Conservation (phyloP, 2,888 invertebrate species). For the Quadroppia sp. region DNA sequence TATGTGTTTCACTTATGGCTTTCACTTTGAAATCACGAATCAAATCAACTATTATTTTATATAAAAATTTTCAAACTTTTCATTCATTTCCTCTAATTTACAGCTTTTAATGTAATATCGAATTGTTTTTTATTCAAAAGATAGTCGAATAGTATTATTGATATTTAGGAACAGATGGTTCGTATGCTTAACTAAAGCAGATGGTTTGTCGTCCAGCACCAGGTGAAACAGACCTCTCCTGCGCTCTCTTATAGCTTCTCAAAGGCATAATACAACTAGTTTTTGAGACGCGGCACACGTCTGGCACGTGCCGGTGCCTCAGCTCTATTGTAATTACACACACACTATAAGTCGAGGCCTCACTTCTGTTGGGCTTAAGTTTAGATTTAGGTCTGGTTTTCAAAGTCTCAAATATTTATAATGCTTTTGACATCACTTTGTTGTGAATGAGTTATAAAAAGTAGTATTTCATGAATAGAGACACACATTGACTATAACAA, state of each 20-base stretch:
- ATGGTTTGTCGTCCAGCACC: slow-evolving; percentile 21
- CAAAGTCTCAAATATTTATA: no score
- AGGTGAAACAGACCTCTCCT: slow-evolving; percentile 24
- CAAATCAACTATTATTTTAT: background rate
- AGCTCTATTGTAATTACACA: slow-evolving; percentile 26
- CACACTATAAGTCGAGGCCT: background rate
- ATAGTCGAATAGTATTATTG: slow-evolving; percentile 22
- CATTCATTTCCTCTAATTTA: background rate
- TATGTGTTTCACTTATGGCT: background rate
- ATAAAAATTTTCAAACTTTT: background rate
- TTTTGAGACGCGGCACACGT: slow-evolving; percentile 26
- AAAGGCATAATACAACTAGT: background rate
- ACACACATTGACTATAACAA: no score
- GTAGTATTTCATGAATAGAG: no score
- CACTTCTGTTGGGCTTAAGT: background rate
- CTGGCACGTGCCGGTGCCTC: slow-evolving; percentile 31
- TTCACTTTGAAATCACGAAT: slow-evolving; percentile 10
- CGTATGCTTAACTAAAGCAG: slow-evolving; percentile 33
- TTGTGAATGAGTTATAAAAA: background rate
- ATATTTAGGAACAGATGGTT: slow-evolving; percentile 37
- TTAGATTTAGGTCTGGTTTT: background rate
- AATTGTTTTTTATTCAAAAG: slow-evolving; percentile 18
- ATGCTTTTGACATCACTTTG: background rate
- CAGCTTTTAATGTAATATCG: background rate
- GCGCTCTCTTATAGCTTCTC: background rate